Percentiles rank a stretch among this genome's conserved stretches.
phyloP scores from a whole-genome alignment of 30 jellyfish, hydroid and myxozoan genomes.

The Aurelia sp. region DNA sequence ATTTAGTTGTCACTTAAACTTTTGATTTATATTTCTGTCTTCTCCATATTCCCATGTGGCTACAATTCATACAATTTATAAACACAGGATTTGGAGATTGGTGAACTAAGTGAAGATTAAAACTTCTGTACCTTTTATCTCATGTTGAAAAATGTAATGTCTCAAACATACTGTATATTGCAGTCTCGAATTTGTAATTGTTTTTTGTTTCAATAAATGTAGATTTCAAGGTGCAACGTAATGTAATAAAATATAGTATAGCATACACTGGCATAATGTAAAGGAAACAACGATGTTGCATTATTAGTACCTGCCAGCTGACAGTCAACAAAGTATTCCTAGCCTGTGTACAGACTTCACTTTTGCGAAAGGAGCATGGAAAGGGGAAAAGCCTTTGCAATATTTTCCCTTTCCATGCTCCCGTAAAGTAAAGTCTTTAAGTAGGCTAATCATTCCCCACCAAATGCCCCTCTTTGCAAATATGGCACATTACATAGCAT shows the following conservation, averaged over 20 bases:
- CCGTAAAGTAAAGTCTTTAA: too few relatives aligned
- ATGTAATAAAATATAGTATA: background rate
- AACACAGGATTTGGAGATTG: background rate
- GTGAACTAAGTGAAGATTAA: background rate
- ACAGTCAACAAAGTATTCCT: too few relatives aligned
- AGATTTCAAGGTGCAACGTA: background rate
- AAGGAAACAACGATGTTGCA: too few relatives aligned
- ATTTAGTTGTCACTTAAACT: background rate
- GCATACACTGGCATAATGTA: too few relatives aligned
- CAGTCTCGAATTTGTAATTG: background rate
- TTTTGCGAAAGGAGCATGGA: too few relatives aligned
- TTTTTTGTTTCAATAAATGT: background rate
- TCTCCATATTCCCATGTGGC: background rate
- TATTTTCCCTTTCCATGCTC: too few relatives aligned
- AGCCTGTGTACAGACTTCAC: too few relatives aligned
- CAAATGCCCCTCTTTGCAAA: too few relatives aligned
- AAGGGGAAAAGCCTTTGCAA: too few relatives aligned
- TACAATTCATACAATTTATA: too few relatives aligned
- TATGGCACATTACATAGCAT: background rate
- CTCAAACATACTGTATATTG: conserved; percentile 5
- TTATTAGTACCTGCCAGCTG: too few relatives aligned
- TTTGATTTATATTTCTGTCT: background rate
- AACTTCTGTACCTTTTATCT: background rate
- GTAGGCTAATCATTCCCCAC: too few relatives aligned
- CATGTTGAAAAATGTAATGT: background rate